Evolutionary conservation across 2,113 vertebrate genomes (phyloP), one percentile per base, ranked within the genome.

Genomic region (Gambusia holbrooki): DNA sequence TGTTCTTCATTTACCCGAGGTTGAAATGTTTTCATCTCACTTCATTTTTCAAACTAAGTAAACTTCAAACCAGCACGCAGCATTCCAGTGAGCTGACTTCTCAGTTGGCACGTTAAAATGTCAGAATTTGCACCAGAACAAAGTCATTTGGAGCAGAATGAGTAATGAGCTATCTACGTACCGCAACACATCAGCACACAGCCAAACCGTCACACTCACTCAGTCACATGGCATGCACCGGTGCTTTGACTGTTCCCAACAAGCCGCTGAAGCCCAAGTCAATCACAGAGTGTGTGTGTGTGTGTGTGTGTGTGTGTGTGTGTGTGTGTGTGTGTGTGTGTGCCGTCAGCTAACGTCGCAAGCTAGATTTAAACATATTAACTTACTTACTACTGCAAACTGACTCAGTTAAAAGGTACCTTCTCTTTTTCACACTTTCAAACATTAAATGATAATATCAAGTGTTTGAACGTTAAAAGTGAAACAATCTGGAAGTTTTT

Each of bases 81-180:
- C 70, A 89, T 92, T 93, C 61, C 91, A 90, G 90, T 91, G 58
- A 92, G 88, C 81, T 48, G 42, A 90, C 92, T 90, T 84, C 89
- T 93, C 88, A 79, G 79, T 80, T 90, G 93, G 80, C 91, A 87
- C 87, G 88, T 90, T 89, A 70, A 94, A 95, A 95, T 93, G 94
- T 94, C 93, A 94, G 77, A 92, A 95, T 95, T 94, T 94, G 91
- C 93, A 95, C 91, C 84, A 83, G 84, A 93, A 95, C 92, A 94
- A 93, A 93, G 69, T 88, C 67, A 88, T 73, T 70, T 78, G 91
- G 82, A 90, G 76, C 77, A 84, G 89, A 93, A 86, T 87, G 83
- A 79, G 73, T 91, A 90, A 92, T 92, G 83, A 91, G 79, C 75
- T 81, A 84, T 90, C 88, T 90, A 19, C 51, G 76, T 91, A 87